phyloP scores from a whole-genome alignment of 2,888 invertebrate species.

The Endomychus coccineus region DNA sequence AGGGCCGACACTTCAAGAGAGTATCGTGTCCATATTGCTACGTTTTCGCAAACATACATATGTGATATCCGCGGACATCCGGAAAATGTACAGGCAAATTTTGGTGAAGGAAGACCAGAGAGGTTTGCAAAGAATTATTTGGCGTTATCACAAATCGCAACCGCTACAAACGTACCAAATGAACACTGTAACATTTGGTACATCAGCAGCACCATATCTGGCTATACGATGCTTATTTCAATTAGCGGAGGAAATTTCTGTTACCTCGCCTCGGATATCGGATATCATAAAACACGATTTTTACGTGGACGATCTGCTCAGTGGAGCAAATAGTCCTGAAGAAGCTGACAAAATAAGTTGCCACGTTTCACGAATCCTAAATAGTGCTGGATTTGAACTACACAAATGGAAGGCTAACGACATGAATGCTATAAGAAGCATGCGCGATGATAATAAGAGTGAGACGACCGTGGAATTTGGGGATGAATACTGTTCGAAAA shows the following conservation, averaged over 20 bases:
- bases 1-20: constrained; percentile 20
- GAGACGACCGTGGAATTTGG: too few species aligned
- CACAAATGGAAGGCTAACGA: constrained; percentile 21
- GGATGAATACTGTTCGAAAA: constrained; percentile 6
- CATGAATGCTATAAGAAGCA: too few species aligned
- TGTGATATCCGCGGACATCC: constrained; percentile 19
- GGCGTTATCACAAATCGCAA: constrained; percentile 14
- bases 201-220: constrained; percentile 19
- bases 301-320: constrained; percentile 21
- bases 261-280: constrained; percentile 12
- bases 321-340: too few species aligned
- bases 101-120: constrained; percentile 15
- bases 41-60: constrained; percentile 17
- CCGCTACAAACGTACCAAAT: constrained; percentile 14
- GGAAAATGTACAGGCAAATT: constrained; percentile 24
- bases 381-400: constrained; percentile 13
- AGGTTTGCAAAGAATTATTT: constrained; percentile 20
- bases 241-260: constrained; percentile 16
- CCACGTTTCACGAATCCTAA: constrained; percentile 15
- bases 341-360: constrained; percentile 14
- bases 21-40: constrained; percentile 19
- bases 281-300: constrained; percentile 14
- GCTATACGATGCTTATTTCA: constrained; percentile 20
- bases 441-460: too few species aligned
- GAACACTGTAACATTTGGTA: constrained; percentile 23